These are phyloP conservation scores for Tineola bisselliella DNA, from an alignment of 2,888 invertebrate species.

Conservation along the genomic window DNA sequence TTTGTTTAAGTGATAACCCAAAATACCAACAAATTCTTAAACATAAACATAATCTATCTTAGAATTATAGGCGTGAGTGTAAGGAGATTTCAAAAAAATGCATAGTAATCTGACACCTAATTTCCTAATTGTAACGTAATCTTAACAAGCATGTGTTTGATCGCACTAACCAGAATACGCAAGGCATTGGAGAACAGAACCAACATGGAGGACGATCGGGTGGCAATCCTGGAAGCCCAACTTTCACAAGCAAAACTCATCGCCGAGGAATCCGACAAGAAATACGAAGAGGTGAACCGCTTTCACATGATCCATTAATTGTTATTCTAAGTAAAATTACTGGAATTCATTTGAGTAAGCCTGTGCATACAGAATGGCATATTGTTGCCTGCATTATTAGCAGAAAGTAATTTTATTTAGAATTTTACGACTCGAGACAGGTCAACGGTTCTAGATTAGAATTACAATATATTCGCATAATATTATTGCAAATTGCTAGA, in stretches of 20 bases:
- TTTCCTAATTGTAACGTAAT: background rate
- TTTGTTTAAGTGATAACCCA: too few species aligned
- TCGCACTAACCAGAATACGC: constrained; percentile 83
- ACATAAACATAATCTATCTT: too few species aligned
- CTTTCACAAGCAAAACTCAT: constrained; percentile 98
- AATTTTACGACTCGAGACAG: background rate
- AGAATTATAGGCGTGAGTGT: too few species aligned
- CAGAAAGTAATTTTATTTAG: background rate
- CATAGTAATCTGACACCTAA: background rate
- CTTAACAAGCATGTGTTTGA: constrained; percentile 57
- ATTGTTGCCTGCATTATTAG: too few species aligned
- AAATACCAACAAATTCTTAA: too few species aligned
- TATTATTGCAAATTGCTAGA: background rate
- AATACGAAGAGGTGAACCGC: constrained; percentile 97
- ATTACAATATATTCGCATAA: background rate
- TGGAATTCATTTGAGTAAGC: background rate
- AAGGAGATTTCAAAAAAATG: too few species aligned
- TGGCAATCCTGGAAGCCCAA: constrained; percentile 96
- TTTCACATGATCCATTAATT: background rate
- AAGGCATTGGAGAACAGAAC: constrained; percentile 98
- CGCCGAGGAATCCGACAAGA: constrained; percentile 99
- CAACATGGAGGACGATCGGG: constrained; percentile 99
- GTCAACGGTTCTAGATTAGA: background rate
- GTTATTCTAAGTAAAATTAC: background rate
- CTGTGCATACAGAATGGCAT: too few species aligned